Evolutionary conservation across 2,113 vertebrate species (phyloP).

Genomic region (Alosa alosa): DNA sequence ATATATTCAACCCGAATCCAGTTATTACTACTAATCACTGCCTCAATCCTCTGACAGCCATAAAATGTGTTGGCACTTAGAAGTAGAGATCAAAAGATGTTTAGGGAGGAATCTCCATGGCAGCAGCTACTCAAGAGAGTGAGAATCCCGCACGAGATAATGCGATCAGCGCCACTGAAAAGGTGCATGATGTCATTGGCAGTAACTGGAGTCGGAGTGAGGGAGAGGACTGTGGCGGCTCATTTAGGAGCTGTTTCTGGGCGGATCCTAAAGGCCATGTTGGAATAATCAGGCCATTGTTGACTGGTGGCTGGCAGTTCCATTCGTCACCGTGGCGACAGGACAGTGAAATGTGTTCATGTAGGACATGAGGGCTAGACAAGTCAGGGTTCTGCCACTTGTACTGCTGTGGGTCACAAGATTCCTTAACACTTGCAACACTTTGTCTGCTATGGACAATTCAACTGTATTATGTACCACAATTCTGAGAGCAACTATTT

Average conservation of each 20-base stretch:
- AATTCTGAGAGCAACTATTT: neutral
- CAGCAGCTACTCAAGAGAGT: too few relatives aligned
- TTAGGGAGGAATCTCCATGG: neutral
- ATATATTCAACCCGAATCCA: neutral
- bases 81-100: neutral
- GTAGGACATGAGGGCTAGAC: neutral
- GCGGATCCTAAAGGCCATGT: neutral
- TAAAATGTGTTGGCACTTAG: neutral
- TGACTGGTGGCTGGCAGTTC: neutral
- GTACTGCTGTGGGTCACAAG: too few relatives aligned
- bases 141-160: neutral
- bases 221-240: neutral
- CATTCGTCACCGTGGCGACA: neutral
- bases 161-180: neutral
- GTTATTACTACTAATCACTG: neutral
- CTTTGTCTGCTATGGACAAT: neutral
- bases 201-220: neutral
- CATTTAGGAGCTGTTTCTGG: neutral
- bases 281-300: neutral
- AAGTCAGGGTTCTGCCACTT: neutral
- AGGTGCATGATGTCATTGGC: neutral
- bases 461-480: neutral
- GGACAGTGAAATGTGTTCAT: neutral
- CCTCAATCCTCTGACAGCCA: neutral
- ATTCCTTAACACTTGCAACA: too few relatives aligned